A percentile compares a stretch with the other conserved stretches of the same genome.
phyloP scores from a whole-genome alignment of 2,113 vertebrate species.

The Ornithorhynchus anatinus region DNA sequence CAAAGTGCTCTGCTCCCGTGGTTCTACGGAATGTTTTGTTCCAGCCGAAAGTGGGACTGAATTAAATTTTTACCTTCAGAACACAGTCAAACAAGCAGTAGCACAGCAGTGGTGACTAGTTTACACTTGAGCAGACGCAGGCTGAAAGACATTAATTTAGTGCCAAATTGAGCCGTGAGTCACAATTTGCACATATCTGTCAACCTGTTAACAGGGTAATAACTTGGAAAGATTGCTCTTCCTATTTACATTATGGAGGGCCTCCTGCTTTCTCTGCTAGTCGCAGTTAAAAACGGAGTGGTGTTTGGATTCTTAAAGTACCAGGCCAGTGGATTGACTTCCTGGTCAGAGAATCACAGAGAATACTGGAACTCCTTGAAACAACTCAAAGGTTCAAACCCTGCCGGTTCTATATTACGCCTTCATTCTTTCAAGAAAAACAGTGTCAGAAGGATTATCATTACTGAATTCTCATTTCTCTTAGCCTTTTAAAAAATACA shows the following conservation, averaged over 20 bases:
- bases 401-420: too few relatives aligned
- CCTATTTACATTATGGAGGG: constrained; percentile 50
- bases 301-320: constrained; percentile 13
- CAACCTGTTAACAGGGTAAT: constrained; percentile 59
- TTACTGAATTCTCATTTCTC: too few relatives aligned
- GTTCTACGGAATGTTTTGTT: constrained; percentile 17
- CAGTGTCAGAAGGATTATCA: too few relatives aligned
- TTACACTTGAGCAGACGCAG: constrained; percentile 55
- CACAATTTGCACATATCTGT: constrained; percentile 63
- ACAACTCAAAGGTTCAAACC: too few relatives aligned
- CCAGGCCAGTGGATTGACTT: not conserved
- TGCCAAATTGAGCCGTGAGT: constrained; percentile 62
- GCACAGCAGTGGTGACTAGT: constrained; percentile 45
- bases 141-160: constrained; percentile 53
- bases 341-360: not conserved
- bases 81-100: constrained; percentile 47
- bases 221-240: constrained; percentile 55
- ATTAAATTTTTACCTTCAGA: constrained; percentile 50
- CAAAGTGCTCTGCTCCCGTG: constrained; percentile 10
- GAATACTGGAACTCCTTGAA: not conserved
- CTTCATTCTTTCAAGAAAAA: too few relatives aligned
- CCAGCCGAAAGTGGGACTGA: not conserved
- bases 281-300: constrained; percentile 10
- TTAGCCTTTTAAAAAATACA: too few relatives aligned
- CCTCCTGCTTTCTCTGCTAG: constrained; percentile 1